These are phyloP conservation scores for Drosophila rellima DNA, from an alignment of 2,888 invertebrate species.

Conservation along the genomic window DNA sequence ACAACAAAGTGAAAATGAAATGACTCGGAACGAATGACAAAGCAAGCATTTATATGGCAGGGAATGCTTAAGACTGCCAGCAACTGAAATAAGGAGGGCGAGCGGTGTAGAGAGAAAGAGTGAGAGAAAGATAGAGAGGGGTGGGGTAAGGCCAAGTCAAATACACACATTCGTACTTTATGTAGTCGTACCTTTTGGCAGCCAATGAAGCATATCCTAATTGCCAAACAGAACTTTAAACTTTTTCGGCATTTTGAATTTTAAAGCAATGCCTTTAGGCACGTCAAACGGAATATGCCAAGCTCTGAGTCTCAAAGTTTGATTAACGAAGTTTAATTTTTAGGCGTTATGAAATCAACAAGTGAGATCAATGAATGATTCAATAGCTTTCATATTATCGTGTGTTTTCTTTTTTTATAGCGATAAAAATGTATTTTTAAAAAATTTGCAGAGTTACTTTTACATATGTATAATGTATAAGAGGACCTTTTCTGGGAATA, in stretches of 20 bases:
- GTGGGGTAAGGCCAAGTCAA: constrained; percentile 36
- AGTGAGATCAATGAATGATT: constrained; percentile 15
- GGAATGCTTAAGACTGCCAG: constrained; percentile 43
- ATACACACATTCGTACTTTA: constrained; percentile 52
- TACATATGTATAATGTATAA: no score
- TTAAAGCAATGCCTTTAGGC: constrained; percentile 53
- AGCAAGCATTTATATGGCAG: constrained; percentile 78
- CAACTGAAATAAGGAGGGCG: constrained; percentile 4
- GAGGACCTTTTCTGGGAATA: not conserved
- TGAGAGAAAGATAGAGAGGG: constrained; percentile 5
- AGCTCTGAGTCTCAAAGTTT: not conserved
- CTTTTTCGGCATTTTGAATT: constrained; percentile 46
- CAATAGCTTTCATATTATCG: not conserved
- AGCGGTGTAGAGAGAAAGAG: constrained; percentile 5
- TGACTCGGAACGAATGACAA: constrained; percentile 82
- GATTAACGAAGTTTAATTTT: not conserved
- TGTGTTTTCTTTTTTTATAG: not conserved
- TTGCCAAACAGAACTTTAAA: constrained; percentile 68
- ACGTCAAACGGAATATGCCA: constrained; percentile 18
- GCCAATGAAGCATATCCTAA: constrained; percentile 78
- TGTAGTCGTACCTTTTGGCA: constrained; percentile 71
- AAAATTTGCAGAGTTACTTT: not conserved
- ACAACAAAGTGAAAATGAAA: constrained; percentile 83
- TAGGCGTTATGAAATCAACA: constrained; percentile 8
- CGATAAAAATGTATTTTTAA: not conserved